phyloP scores from a whole-genome alignment of 2,113 vertebrate species.

The Stomatorhinus ivindoensis region DNA sequence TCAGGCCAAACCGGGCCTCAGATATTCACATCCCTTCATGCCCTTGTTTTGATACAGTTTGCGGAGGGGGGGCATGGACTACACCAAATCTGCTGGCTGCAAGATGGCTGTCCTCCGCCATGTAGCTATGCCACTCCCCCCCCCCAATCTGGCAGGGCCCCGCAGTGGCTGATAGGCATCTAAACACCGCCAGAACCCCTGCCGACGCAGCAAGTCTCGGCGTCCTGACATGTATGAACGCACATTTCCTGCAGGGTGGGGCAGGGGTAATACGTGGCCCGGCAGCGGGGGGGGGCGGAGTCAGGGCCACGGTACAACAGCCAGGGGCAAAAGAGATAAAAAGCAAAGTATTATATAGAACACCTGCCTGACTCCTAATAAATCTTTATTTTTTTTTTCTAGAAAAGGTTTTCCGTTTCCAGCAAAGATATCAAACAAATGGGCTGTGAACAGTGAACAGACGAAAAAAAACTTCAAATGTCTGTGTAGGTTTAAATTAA shows the following conservation, averaged over 20 bases:
- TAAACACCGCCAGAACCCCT: slow-evolving; percentile 7
- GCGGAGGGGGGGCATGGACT: background rate
- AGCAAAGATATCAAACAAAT: background rate
- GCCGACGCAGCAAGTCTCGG: slow-evolving; percentile 54
- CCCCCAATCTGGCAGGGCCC: background rate
- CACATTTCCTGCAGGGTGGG: slow-evolving; percentile 58
- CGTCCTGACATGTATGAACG: slow-evolving; percentile 61
- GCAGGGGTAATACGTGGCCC: slow-evolving; percentile 50
- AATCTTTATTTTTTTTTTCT: slow-evolving; percentile 35
- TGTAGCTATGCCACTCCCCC: background rate
- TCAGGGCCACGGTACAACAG: background rate
- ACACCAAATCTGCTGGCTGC: background rate
- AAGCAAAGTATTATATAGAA: slow-evolving; percentile 50
- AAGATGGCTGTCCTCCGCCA: background rate
- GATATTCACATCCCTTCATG: background rate
- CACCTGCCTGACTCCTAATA: slow-evolving; percentile 57
- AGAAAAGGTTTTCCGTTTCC: background rate
- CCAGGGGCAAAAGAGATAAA: slow-evolving; percentile 4
- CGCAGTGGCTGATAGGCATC: background rate
- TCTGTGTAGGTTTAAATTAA: background rate
- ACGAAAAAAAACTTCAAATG: background rate
- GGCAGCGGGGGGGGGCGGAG: background rate
- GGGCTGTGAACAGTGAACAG: background rate
- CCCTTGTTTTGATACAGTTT: background rate
- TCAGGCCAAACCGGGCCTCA: background rate